Base-by-base conservation (phyloP, 2,113 vertebrate species). In the Sinosuthora webbiana region DNA sequence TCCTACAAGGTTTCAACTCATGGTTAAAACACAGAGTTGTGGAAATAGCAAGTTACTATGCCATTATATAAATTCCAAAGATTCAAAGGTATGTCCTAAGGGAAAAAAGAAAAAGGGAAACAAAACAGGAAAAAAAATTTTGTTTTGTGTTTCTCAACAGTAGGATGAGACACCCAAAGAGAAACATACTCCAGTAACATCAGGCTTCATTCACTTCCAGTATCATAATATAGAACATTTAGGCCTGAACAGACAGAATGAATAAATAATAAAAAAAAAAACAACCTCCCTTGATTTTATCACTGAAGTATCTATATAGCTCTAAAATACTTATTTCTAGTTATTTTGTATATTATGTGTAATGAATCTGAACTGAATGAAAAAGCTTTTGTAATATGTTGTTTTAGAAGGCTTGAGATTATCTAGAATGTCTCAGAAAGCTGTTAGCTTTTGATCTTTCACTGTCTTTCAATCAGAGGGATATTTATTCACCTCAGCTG, bases 21-120 rank as follows among this genome's bases (percentile, higher is more conserved):
- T 52, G 14, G 18, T 31, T 45, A 71, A 70, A 28, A 31, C 9
- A 82, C 1, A 76, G 52, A 57, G 6, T 11, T 4, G 1, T 60
- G n/a, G 37, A 77, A 81, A 10, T 37, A 47, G n/a, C 15, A 88
- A 63, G 6, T 44, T 52, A 52, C 6, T 69, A 24, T 83, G 18
- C 1, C 5, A n/a, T 50, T 78, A 69, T 57, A 63, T 50, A 30
- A 14, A 41, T 53, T 64, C 13, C 14, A 50, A 86, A 77, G 14
- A 79, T 9, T n/a, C 19, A 50, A 47, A 45, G 7, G 6, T 42
- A 28, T n/a, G 8, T 53, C 5, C 15, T 24, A 63, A 87, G 7
- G 7, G 10, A 49, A 27, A 35, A 28, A 30, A 22, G 44, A n/a
- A 27, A 0, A 2, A 1, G 0, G 19, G 13, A 11, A 2, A 22